Evolutionary conservation across 2,113 vertebrate species (phyloP).

Genomic region (Amazona vittata): DNA sequence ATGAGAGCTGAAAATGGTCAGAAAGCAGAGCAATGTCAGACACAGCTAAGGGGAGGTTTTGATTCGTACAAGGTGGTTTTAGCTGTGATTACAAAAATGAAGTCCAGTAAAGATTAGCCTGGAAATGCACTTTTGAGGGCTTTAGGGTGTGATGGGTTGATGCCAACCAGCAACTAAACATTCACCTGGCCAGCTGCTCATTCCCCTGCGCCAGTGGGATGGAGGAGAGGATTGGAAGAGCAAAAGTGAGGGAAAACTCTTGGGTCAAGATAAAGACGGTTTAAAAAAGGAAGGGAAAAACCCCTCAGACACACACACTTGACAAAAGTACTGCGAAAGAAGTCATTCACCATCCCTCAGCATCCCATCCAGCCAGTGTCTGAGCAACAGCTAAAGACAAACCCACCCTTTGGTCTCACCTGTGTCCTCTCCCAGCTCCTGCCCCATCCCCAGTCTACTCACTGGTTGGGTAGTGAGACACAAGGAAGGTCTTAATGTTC

Average conservation of each 20-base stretch:
- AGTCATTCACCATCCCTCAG: neutral
- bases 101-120: neutral
- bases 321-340: neutral
- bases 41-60: neutral
- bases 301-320: neutral
- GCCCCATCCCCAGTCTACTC: too few relatives aligned
- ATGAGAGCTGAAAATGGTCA: neutral
- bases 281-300: neutral
- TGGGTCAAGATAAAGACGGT: neutral
- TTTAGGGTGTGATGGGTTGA: neutral
- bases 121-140: neutral
- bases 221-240: neutral
- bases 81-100: neutral
- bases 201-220: neutral
- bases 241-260: neutral
- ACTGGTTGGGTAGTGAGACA: neutral
- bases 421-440: neutral
- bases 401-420: neutral
- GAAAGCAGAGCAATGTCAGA: neutral
- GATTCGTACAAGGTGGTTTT: neutral
- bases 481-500: neutral
- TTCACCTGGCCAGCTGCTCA: neutral
- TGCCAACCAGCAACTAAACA: neutral
- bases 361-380: neutral
- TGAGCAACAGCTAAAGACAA: neutral